phyloP scores from a whole-genome alignment of 2,888 invertebrate species.

The Zootermopsis nevadensis region DNA sequence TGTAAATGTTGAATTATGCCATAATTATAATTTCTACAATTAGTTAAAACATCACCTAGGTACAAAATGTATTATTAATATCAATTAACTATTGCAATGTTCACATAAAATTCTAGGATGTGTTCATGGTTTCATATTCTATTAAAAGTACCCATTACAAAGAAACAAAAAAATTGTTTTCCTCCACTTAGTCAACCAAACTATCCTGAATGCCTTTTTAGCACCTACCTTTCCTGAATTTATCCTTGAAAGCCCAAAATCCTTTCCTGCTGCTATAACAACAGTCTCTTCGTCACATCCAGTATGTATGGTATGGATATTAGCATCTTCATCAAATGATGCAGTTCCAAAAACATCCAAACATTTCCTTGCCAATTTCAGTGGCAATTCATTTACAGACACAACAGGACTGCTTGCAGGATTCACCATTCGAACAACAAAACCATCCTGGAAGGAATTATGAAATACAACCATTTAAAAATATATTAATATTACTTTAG shows the following conservation, averaged over 20 bases:
- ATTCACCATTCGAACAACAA: constrained; percentile 80
- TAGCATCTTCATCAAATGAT: constrained; percentile 75
- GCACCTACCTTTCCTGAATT: constrained; percentile 80
- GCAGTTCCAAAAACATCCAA: constrained; percentile 78
- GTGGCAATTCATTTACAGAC: constrained; percentile 72
- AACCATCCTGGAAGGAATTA: constrained; percentile 73
- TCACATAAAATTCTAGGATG: no score
- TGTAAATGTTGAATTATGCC: no score
- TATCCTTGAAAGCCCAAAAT: constrained; percentile 87
- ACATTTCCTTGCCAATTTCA: constrained; percentile 83
- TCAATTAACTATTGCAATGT: no score
- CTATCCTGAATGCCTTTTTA: no score
- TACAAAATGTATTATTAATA: no score
- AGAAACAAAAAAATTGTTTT: no score
- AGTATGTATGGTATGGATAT: constrained; percentile 63
- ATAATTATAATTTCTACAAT: no score
- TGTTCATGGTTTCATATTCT: no score
- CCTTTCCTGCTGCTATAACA: constrained; percentile 86
- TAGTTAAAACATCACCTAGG: no score
- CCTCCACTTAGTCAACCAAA: no score
- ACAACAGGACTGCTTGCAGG: constrained; percentile 69
- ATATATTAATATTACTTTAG: no score
- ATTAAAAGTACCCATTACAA: no score
- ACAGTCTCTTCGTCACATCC: constrained; percentile 83
- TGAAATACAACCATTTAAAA: background rate